Evolutionary conservation across 2,797 vertebrate species (phyloP).

Genomic region (Eptatretus atami): DNA sequence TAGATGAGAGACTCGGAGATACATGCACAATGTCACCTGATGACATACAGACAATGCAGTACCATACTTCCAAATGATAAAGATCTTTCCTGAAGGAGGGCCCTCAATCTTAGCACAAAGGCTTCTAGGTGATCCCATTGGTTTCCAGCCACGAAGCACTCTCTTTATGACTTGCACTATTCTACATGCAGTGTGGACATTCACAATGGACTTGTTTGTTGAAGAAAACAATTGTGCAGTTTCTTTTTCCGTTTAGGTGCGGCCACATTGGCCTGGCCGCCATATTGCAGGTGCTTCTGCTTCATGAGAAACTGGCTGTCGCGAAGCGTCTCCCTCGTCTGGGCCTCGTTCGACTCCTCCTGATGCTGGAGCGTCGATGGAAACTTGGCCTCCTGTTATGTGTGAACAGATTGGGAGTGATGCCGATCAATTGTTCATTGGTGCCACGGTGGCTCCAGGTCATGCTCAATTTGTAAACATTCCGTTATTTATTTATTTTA

Average conservation of each 20-base stretch:
- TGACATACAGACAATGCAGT: too few species aligned
- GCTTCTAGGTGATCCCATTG: too few species aligned
- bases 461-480: neutral
- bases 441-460: slow-evolving; percentile 61
- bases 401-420: slow-evolving; percentile 31
- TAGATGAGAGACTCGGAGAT: too few species aligned
- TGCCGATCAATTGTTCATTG: slow-evolving; percentile 51
- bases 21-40: too few species aligned
- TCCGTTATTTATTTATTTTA: too few species aligned
- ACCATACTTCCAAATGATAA: neutral
- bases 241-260: slow-evolving; percentile 19
- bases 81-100: neutral
- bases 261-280: slow-evolving; percentile 49
- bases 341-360: slow-evolving; percentile 54
- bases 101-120: neutral
- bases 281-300: slow-evolving; percentile 52
- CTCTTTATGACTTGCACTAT: too few species aligned
- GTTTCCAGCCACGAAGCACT: too few species aligned
- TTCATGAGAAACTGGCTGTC: slow-evolving; percentile 41
- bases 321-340: slow-evolving; percentile 32
- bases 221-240: too few species aligned
- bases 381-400: slow-evolving; percentile 52
- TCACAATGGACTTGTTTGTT: too few species aligned
- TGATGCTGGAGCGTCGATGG: slow-evolving; percentile 57
- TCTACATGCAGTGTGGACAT: too few species aligned